Conservation (phyloP, 92 coral and sea anemone species). For the Scolanthus callimorphus region DNA sequence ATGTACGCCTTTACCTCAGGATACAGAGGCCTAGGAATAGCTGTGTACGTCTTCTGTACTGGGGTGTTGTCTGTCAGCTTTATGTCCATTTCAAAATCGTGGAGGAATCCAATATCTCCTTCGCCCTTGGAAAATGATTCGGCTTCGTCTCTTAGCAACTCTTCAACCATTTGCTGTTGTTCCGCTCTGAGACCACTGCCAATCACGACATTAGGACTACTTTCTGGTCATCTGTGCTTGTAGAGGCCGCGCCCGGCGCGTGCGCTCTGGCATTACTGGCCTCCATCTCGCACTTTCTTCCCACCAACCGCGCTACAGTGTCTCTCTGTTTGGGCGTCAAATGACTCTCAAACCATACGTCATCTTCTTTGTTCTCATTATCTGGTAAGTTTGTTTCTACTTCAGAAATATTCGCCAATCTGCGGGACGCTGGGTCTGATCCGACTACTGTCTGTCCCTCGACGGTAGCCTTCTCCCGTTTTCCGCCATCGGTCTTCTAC, state of each 20-base stretch:
- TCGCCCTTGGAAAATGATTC: constrained; percentile 6
- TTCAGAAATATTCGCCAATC: not conserved
- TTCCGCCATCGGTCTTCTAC: not conserved
- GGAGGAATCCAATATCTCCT: not conserved
- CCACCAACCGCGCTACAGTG: not conserved
- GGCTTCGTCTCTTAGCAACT: constrained; percentile 5
- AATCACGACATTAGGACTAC: not conserved
- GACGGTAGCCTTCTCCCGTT: not conserved
- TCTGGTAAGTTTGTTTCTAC: not conserved
- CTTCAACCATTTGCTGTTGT: not conserved
- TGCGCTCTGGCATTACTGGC: not conserved
- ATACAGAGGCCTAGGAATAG: constrained; percentile 13
- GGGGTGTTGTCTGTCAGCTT: constrained; percentile 13
- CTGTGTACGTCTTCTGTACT: constrained; percentile 17
- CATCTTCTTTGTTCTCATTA: not conserved
- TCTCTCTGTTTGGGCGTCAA: not conserved
- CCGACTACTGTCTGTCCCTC: constrained; percentile 1
- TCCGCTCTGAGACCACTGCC: not conserved
- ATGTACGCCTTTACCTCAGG: constrained; percentile 18
- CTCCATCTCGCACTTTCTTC: not conserved
- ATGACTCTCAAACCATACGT: not conserved
- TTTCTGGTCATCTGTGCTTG: not conserved
- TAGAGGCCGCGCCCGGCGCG: not conserved
- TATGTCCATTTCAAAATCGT: constrained; percentile 9
- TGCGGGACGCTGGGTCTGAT: not conserved